These are phyloP conservation scores for Procambarus virginalis DNA, from an alignment of 1,140 invertebrate genomes.

Conservation along the genomic window DNA sequence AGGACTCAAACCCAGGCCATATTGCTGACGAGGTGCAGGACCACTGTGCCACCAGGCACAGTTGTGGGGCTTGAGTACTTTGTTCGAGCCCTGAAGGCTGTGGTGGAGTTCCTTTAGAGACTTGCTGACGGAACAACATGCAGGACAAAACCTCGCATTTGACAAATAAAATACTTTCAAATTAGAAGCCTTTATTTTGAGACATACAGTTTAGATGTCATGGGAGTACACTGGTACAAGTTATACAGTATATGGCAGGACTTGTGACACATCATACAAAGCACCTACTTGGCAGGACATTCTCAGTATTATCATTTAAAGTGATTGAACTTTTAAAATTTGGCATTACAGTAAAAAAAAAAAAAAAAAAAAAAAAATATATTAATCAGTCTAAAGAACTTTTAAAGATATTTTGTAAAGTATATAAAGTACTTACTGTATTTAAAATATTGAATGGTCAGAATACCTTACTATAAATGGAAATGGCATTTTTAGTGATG, in stretches of 20 bases:
- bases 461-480: not conserved
- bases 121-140: no score
- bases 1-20: no score
- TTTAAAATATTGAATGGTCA: not conserved
- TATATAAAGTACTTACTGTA: no score
- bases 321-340: not conserved
- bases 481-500: not conserved
- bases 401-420: no score
- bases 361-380: not conserved
- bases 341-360: not conserved
- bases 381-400: no score
- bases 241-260: not conserved
- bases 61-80: no score
- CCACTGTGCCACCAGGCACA: no score
- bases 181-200: slow-evolving; percentile 1
- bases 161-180: not conserved
- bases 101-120: no score
- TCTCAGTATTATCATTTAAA: not conserved
- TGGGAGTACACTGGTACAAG: not conserved
- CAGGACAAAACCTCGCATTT: no score
- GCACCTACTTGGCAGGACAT: not conserved
- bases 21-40: no score
- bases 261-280: not conserved
- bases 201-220: not conserved
- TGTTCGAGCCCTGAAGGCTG: no score